Conservation (phyloP, 2,888 invertebrate genomes). For the Parnassius glacialis region DNA sequence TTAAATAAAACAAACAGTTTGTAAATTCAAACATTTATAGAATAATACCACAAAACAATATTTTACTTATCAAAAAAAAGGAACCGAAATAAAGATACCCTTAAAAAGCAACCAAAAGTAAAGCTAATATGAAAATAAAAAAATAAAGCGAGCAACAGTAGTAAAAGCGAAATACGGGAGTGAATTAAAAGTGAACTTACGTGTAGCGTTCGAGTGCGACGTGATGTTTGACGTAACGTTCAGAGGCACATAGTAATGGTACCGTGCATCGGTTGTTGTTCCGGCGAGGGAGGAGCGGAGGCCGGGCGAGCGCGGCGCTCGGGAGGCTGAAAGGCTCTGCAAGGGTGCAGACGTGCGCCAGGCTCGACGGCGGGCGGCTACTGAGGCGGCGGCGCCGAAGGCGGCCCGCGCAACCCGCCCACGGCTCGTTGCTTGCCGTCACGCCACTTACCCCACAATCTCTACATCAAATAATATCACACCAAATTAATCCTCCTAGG, state of each 20-base stretch:
- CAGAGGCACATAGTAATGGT: conserved; percentile 55
- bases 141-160: conserved; percentile 25
- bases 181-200: conserved; percentile 48
- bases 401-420: conserved; percentile 62
- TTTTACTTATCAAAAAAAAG: too few species aligned
- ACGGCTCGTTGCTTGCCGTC: conserved; percentile 55
- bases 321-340: conserved; percentile 41
- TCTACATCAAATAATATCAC: conserved; percentile 62
- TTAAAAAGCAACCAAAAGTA: conserved; percentile 6
- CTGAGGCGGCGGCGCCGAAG: conserved; percentile 56
- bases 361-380: conserved; percentile 65
- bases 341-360: conserved; percentile 33
- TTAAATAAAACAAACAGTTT: conserved; percentile 5
- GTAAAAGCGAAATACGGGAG: conserved; percentile 26
- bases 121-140: conserved; percentile 26
- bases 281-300: conserved; percentile 43
- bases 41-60: too few species aligned
- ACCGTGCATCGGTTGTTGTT: conserved; percentile 59
- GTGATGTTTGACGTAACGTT: conserved; percentile 33
- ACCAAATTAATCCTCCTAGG: conserved; percentile 40
- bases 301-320: conserved; percentile 34
- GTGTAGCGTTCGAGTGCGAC: conserved; percentile 41
- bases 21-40: background rate
- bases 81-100: too few species aligned
- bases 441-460: conserved; percentile 69